A percentile compares a stretch with the other conserved stretches of the same genome.
Evolutionary conservation across 2,888 invertebrate genomes (phyloP).

Genomic region (Pinctada fucata): DNA sequence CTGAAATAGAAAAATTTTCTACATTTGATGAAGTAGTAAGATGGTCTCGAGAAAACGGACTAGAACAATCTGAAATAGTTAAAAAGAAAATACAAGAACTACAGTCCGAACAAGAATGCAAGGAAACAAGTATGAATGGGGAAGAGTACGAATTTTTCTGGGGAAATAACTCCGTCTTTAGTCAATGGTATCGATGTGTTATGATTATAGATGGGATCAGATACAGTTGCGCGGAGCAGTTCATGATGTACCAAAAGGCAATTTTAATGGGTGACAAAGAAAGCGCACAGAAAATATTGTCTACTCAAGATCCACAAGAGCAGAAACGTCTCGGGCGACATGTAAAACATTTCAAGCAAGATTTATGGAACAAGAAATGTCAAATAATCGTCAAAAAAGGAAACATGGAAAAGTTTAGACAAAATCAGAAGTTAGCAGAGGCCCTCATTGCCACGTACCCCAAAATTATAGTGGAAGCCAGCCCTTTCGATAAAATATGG

Average conservation of each 20-base stretch:
- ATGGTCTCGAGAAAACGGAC: too few relatives aligned
- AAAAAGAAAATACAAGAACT: too few relatives aligned
- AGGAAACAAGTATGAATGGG: too few relatives aligned
- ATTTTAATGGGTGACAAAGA: slow-evolving; percentile 69
- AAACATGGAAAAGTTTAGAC: slow-evolving; percentile 71
- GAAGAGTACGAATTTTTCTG: slow-evolving; percentile 66
- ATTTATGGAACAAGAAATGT: slow-evolving; percentile 62
- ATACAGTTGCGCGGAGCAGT: slow-evolving; percentile 73
- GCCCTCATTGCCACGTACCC: slow-evolving; percentile 64
- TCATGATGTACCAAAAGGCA: slow-evolving; percentile 75
- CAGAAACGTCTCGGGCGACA: slow-evolving; percentile 69
- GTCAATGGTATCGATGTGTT: slow-evolving; percentile 66
- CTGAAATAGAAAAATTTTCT: too few relatives aligned
- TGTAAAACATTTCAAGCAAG: slow-evolving; percentile 67
- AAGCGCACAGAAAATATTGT: slow-evolving; percentile 65
- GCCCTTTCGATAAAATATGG: slow-evolving; percentile 72
- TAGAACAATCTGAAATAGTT: too few relatives aligned
- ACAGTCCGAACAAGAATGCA: too few relatives aligned
- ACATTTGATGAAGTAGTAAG: too few relatives aligned
- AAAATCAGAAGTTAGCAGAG: slow-evolving; percentile 65
- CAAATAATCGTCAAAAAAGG: slow-evolving; percentile 67
- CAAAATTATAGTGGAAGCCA: slow-evolving; percentile 73
- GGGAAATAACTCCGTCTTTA: slow-evolving; percentile 65
- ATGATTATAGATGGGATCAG: slow-evolving; percentile 60
- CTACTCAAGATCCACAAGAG: slow-evolving; percentile 55